Conservation (phyloP, 2,797 vertebrate species). For the Falco novaeseelandiae region DNA sequence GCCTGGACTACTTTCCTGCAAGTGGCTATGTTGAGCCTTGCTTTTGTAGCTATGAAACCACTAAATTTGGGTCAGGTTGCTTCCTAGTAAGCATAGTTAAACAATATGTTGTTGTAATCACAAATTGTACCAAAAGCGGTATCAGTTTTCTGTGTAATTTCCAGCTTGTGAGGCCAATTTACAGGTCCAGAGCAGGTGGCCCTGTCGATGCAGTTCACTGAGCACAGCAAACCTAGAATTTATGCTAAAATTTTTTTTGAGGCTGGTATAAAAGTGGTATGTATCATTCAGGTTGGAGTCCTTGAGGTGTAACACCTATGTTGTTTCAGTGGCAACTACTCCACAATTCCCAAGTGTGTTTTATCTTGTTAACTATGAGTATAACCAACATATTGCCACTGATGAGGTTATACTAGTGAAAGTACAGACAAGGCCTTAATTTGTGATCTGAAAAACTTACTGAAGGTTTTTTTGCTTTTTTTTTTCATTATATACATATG, state of each 20-base stretch:
- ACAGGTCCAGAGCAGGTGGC: background rate
- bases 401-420: background rate
- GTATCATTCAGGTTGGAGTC: background rate
- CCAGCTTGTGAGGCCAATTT: background rate
- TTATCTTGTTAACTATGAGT: background rate
- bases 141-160: background rate
- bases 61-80: background rate
- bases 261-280: background rate
- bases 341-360: background rate
- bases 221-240: background rate
- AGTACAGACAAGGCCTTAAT: background rate
- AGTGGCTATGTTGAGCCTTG: background rate
- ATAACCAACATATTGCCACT: background rate
- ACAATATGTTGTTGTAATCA: background rate
- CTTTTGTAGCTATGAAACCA: background rate
- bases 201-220: background rate
- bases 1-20: background rate
- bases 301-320: background rate
- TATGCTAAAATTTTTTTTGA: background rate
- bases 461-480: background rate
- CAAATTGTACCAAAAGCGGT: background rate
- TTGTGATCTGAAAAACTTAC: background rate
- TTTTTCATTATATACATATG: background rate
- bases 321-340: background rate
- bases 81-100: background rate